A percentile compares a stretch with the other conserved stretches of the same genome.
Conservation (phyloP, 2,888 invertebrate genomes). For the Hirtodrosophila cameraria region DNA sequence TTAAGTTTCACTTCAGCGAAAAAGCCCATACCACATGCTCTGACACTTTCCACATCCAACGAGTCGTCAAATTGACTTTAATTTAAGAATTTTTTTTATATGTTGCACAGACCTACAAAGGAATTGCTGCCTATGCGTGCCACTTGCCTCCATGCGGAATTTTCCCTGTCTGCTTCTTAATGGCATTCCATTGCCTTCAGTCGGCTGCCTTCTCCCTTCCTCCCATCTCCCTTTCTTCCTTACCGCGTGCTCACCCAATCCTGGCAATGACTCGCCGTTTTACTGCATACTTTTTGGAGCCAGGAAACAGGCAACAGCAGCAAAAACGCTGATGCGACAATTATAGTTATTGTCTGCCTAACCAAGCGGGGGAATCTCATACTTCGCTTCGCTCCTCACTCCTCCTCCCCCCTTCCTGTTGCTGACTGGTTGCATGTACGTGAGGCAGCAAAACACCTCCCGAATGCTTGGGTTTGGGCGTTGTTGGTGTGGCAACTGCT, state of each 20-base stretch:
- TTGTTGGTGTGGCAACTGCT: slow-evolving; percentile 27
- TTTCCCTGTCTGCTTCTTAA: slow-evolving; percentile 45
- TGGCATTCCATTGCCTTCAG: slow-evolving; percentile 42
- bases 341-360: slow-evolving; percentile 77
- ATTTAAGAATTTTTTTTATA: slow-evolving; percentile 70
- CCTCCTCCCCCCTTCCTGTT: neutral
- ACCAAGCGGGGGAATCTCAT: slow-evolving; percentile 37
- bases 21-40: slow-evolving; percentile 12
- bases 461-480: slow-evolving; percentile 7
- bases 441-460: slow-evolving; percentile 51
- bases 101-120: slow-evolving; percentile 29
- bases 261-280: slow-evolving; percentile 55
- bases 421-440: slow-evolving; percentile 38
- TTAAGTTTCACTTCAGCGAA: slow-evolving; percentile 51
- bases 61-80: slow-evolving; percentile 69
- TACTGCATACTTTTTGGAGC: slow-evolving; percentile 59
- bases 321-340: slow-evolving; percentile 77
- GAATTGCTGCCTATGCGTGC: slow-evolving; percentile 50
- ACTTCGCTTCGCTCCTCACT: slow-evolving; percentile 5
- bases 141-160: slow-evolving; percentile 33
- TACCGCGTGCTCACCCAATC: neutral
- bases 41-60: slow-evolving; percentile 35
- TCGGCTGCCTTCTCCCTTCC: neutral
- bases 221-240: neutral
- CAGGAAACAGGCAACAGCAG: slow-evolving; percentile 10